A percentile compares a stretch with the other conserved stretches of the same genome.
These are phyloP conservation scores for Liparis tanakae DNA, from an alignment of 2,797 vertebrate species.

Conservation along the genomic window DNA sequence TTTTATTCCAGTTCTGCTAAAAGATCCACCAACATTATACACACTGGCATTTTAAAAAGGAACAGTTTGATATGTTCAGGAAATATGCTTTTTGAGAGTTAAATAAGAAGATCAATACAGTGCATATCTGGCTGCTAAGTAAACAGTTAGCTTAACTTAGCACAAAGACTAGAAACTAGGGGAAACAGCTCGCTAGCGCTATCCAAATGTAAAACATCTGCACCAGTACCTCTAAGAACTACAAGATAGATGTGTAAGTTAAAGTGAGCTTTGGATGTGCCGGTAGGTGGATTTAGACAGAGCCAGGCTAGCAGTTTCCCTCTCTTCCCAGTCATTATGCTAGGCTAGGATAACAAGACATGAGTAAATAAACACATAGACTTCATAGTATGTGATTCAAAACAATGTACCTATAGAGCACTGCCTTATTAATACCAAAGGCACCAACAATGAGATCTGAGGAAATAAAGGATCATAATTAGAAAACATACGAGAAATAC, in stretches of 20 bases:
- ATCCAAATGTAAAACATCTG: neutral
- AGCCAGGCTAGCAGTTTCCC: neutral
- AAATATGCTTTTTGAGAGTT: neutral
- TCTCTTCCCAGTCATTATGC: neutral
- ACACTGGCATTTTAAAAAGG: neutral
- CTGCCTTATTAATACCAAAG: constrained; percentile 89
- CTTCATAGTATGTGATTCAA: neutral
- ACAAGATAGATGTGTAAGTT: neutral
- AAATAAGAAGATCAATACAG: neutral
- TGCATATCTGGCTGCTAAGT: neutral
- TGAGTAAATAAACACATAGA: neutral
- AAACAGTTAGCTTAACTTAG: neutral
- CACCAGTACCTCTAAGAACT: neutral
- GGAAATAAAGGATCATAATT: constrained; percentile 15
- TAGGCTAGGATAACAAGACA: neutral
- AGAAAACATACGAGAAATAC: neutral
- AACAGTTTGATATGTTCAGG: neutral
- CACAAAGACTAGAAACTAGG: neutral
- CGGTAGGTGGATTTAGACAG: neutral
- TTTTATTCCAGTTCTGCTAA: neutral
- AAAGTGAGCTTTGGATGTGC: neutral
- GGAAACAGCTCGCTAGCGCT: neutral
- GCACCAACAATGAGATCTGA: constrained; percentile 94
- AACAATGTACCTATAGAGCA: constrained; percentile 88
- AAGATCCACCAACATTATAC: neutral